Evolutionary conservation across 2,888 invertebrate genomes (phyloP).

Genomic region (Macrosiphum euphorbiae): DNA sequence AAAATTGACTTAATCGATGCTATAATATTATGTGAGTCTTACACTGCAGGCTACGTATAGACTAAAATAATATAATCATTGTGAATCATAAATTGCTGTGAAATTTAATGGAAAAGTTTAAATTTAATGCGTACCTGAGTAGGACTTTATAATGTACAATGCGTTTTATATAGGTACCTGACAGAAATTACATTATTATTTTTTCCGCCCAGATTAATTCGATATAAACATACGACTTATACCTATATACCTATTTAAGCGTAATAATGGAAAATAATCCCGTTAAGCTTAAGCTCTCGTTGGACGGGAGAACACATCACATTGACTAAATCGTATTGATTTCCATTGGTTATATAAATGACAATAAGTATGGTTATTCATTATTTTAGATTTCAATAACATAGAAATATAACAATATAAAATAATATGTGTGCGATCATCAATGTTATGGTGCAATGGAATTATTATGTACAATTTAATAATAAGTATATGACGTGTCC

Average conservation of each 20-base stretch:
- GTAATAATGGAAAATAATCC: conserved; percentile 15
- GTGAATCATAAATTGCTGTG: no score
- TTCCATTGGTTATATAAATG: neutral
- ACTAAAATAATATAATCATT: neutral
- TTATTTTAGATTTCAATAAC: neutral
- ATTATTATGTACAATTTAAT: neutral
- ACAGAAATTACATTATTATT: neutral
- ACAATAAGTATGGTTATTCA: neutral
- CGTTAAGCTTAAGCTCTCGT: conserved; percentile 36
- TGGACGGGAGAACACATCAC: neutral
- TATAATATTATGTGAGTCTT: neutral
- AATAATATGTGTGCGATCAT: neutral
- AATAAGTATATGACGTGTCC: neutral
- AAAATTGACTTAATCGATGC: neutral
- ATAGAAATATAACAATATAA: neutral
- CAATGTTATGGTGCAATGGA: neutral
- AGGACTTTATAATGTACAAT: neutral
- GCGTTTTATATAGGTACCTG: neutral
- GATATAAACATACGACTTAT: neutral
- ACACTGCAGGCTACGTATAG: neutral
- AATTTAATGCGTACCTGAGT: neutral
- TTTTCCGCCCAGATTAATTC: neutral
- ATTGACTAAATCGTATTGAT: neutral
- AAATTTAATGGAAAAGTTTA: neutral
- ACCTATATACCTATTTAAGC: neutral